phyloP scores from a whole-genome alignment of 2,888 invertebrate species.

The Tetragonula carbonaria region DNA sequence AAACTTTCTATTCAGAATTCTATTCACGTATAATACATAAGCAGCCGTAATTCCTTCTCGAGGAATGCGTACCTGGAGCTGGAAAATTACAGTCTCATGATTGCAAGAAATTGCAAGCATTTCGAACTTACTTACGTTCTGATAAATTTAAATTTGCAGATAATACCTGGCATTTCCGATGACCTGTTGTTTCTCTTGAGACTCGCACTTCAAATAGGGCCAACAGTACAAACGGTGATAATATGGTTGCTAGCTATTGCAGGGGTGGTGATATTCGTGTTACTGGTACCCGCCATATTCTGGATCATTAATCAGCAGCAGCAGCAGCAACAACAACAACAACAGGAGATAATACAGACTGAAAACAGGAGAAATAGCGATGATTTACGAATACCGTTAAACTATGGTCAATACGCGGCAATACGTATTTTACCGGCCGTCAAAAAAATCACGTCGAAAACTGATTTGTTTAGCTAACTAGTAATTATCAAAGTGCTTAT shows the following conservation, averaged over 20 bases:
- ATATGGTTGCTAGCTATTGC: slow-evolving; percentile 75
- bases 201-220: slow-evolving; percentile 73
- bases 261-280: slow-evolving; percentile 73
- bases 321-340: too few species aligned
- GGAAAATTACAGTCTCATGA: neutral
- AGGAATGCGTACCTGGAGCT: neutral
- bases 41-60: neutral
- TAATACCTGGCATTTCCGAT: slow-evolving; percentile 68
- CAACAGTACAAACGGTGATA: slow-evolving; percentile 74
- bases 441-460: slow-evolving; percentile 80
- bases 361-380: slow-evolving; percentile 75
- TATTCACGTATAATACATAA: neutral
- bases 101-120: neutral
- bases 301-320: slow-evolving; percentile 78
- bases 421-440: slow-evolving; percentile 81
- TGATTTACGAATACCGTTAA: slow-evolving; percentile 80
- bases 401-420: slow-evolving; percentile 80
- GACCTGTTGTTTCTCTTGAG: slow-evolving; percentile 71
- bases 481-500: neutral
- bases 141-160: slow-evolving; percentile 66
- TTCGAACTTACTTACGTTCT: neutral
- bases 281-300: slow-evolving; percentile 77
- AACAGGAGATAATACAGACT: neutral
- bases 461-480: slow-evolving; percentile 77
- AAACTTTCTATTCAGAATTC: neutral